Base-by-base conservation (phyloP, 1,140 invertebrate species). In the Globodera rostochiensis region DNA sequence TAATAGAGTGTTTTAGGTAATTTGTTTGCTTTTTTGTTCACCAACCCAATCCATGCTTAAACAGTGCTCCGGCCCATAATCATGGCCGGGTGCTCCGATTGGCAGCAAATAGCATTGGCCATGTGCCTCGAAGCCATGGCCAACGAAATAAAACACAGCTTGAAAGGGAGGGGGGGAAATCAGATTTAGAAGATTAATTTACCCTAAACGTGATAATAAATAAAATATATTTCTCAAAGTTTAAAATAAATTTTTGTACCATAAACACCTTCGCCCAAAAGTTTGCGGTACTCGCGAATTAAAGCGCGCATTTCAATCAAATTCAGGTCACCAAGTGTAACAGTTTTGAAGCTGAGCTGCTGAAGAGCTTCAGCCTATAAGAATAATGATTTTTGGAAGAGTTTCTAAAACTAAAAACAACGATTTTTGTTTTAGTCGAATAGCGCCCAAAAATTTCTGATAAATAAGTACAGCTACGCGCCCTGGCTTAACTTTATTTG, bases 121-220 rank as follows among this genome's bases (percentile, higher is more conserved):
- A 74, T 91, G 86, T 67, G 90, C 90, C 80, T 91, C 91, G 84
- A 91, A 91, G 8, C 91, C 91, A 84, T 91, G 91, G 0, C 91
- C 91, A 82, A 91, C 91, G 80, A 91, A 91, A 79, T 91, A 91
- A 78, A 91, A 91, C 21, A 91, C 89, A 76, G 88, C 89, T 90
- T 70, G 79, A 86, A 86, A 53, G 47, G n/a, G 9, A 47, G 13
- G 5, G 11, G 46, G 21, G 11, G 21, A 74, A 74, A 74, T 74
- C 3, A 53, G 3, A 82, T 36, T 71, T 66, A 73, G 25, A 36
- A 36, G 36, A 25, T 82, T 64, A 74, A n/a, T 80, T 82, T 19
- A 36, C 70, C 8, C 21, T 11, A 80, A 19, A 66, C n/a, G 36
- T 60, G 36, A 11, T 36, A 49, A 25, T 25, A 25, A 25, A 25